Base-by-base conservation (phyloP, 2,888 invertebrate genomes). In the Dichetophora obliterata region DNA sequence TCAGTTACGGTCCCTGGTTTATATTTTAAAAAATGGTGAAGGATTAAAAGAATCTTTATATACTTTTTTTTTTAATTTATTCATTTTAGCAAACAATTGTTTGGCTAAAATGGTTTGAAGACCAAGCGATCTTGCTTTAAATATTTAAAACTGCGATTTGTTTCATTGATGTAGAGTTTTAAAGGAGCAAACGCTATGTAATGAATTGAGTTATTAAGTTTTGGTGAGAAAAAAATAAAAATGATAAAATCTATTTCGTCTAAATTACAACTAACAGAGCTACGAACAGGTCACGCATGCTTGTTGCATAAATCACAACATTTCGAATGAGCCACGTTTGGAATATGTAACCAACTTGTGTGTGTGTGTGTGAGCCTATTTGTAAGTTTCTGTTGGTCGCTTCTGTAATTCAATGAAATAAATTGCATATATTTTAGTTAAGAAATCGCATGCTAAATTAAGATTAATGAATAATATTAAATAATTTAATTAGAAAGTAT, bases 321-420 rank as follows among this genome's bases (percentile, higher is more conserved):
- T 68, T 68, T 48, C 16, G 16, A 43, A 68, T 68, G 68, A 43
- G 68, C 68, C 68, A 68, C 11, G 68, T 68, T 68, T 68, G 43
- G 16, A 43, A 14, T 16, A 48, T 50, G 48, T 14, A 50, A 48
- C 68, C 27, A 16, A 22, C 24, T 11, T 24, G 27, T 27, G 57
- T 14, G 57, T 27, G 57, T 14, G 57, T 9, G 57, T 59, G 27
- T 43, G 43, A 43, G 43, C 43, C 11, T 11, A 14, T 43, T 43
- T 43, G 43, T 43, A 43, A 43, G 43, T 43, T 43, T 43, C 43
- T 43, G 11, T 59, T 59, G 22, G 57, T 19, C 57, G 3, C 11
- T 24, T 9, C 27, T 65, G 11, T n/a, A 34, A 8, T 43, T 65
- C 65, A 65, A 65, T 37, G 37, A 65, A 65, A 19, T 65, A 19